Evolutionary conservation across 2,888 invertebrate species (phyloP), one percentile per base, ranked within the genome.

Genomic region (Catotricha subobsoleta): DNA sequence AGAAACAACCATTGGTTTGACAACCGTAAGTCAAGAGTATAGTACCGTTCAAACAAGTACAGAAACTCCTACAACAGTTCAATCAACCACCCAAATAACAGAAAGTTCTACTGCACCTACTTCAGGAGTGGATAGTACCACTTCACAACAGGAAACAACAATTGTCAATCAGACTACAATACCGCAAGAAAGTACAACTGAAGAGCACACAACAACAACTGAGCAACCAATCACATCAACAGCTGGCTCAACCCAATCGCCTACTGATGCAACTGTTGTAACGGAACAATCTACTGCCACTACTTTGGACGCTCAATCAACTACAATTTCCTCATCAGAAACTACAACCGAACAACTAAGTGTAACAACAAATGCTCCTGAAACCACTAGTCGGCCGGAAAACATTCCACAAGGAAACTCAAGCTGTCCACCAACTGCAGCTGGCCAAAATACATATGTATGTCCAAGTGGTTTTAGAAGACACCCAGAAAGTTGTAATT

Each of bases 391-490:
- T 1, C 44, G 10, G 42, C 18, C 43, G 6, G 29, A 42, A 46
- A 30, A 16, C 2, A 9, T 9, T 15, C 25, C 45, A 20, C 12
- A 16, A 28, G 13, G 9, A 20, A 41, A 36, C 13, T 28, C 34
- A 18, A 54, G 56, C 3, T 60, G 61, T 20, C 60, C 60, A 2
- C 21, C 51, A 20, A 53, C 50, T 6, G 51, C 48, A 4, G 72
- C 74, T 16, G 76, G 80, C 46, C 83, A 86, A 61, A 66, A 76
- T 46, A 61, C 76, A 12, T 69, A 76, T 43, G 72, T 82, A 2
- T 87, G 86, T 54, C 86, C 86, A 8, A 80, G 83, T 6, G 83
- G 84, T 28, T 86, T 87, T 60, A 71, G 71, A 53, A 68, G 82
- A 47, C 84, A 87, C 67, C 83, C 86, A 0, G 80, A 79, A 55